A percentile compares a stretch with the other conserved stretches of the same genome.
Evolutionary conservation across 2,888 invertebrate species (phyloP).

Genomic region (Camptogramma bilineatum): DNA sequence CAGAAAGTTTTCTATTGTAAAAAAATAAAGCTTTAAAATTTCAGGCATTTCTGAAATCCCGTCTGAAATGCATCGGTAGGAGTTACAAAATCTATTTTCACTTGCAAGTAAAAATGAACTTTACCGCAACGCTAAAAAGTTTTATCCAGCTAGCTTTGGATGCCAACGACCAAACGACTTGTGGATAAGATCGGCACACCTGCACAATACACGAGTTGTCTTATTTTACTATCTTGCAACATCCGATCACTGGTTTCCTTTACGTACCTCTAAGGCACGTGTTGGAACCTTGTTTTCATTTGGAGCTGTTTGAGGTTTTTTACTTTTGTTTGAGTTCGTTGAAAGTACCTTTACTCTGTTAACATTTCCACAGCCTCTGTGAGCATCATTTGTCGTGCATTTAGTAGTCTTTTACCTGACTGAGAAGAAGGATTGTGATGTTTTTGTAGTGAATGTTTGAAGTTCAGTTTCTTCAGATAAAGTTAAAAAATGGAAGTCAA

Average conservation of each 20-base stretch:
- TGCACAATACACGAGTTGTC: constrained; percentile 27
- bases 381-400: not conserved
- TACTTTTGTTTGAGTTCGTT: not conserved
- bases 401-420: not conserved
- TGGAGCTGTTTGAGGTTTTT: constrained; percentile 19
- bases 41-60: constrained; percentile 2
- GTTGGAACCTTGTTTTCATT: constrained; percentile 48
- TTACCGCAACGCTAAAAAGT: constrained; percentile 16
- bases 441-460: not conserved
- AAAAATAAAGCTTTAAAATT: not conserved
- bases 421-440: not conserved
- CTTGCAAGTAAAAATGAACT: constrained; percentile 6
- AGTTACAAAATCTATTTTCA: constrained; percentile 6
- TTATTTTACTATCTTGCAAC: constrained; percentile 28
- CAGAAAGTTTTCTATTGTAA: not conserved
- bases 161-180: constrained; percentile 27
- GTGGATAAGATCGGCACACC: constrained; percentile 24
- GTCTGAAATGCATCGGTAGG: constrained; percentile 2
- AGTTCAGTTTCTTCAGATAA: not conserved
- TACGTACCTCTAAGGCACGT: constrained; percentile 24
- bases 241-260: constrained; percentile 25
- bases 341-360: not conserved
- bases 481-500: not conserved
- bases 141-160: constrained; percentile 13
- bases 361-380: not conserved